Percentiles rank a stretch among this genome's conserved stretches.
These are phyloP conservation scores for Ichneumon xanthorius DNA, from an alignment of 2,888 invertebrate genomes.

Conservation along the genomic window DNA sequence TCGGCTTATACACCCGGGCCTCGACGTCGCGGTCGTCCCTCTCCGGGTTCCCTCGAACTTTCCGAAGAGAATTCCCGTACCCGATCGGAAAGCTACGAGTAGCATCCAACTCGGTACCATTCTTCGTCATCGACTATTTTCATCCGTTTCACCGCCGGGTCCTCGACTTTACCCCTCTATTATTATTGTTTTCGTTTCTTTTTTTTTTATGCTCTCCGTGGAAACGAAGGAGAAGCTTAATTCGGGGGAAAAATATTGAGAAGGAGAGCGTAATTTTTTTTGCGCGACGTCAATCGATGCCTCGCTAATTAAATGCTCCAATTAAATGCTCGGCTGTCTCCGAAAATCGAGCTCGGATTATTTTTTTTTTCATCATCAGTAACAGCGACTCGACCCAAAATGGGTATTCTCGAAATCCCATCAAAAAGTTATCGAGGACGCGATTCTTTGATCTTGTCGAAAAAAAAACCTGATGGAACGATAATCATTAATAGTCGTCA, in stretches of 20 bases:
- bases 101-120: conserved; percentile 38
- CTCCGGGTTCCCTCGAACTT: conserved; percentile 56
- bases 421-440: too few species aligned
- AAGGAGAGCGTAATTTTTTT: background rate
- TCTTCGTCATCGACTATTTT: conserved; percentile 60
- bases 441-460: too few species aligned
- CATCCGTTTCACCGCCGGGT: conserved; percentile 27
- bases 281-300: conserved; percentile 27
- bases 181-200: conserved; percentile 28
- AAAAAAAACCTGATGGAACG: too few species aligned
- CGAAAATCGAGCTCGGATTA: background rate
- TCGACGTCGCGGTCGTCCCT: conserved; percentile 22
- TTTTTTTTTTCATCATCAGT: too few species aligned
- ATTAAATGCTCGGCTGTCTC: too few species aligned
- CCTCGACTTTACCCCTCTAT: conserved; percentile 34
- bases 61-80: conserved; percentile 58
- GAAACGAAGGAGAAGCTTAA: conserved; percentile 35
- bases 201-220: conserved; percentile 32
- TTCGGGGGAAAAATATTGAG: conserved; percentile 7
- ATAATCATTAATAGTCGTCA: too few species aligned
- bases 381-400: background rate
- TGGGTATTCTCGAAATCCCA: background rate
- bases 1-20: conserved; percentile 54
- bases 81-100: conserved; percentile 5
- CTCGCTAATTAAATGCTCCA: conserved; percentile 9